A percentile compares a stretch with the other conserved stretches of the same genome.
These are phyloP conservation scores for Carterocephalus palaemon DNA, from an alignment of 2,888 invertebrate species.

Conservation along the genomic window DNA sequence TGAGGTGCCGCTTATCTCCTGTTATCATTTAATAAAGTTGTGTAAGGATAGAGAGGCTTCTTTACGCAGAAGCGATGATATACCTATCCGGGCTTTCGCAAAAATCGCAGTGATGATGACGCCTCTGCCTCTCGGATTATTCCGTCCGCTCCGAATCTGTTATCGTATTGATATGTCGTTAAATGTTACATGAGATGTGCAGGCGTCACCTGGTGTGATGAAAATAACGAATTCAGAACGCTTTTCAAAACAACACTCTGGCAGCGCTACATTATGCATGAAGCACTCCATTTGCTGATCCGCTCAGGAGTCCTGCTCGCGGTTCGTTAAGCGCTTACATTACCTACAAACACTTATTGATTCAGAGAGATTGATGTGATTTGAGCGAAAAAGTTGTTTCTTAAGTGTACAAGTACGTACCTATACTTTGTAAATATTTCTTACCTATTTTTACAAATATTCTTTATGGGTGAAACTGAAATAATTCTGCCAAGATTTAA, in stretches of 20 bases:
- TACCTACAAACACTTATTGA: slow-evolving; percentile 77
- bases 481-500: too few species aligned
- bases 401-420: neutral
- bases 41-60: slow-evolving; percentile 62
- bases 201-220: slow-evolving; percentile 74
- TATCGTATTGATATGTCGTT: slow-evolving; percentile 61
- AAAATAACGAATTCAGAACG: slow-evolving; percentile 77
- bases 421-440: too few species aligned
- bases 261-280: slow-evolving; percentile 76
- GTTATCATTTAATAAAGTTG: slow-evolving; percentile 78
- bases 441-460: too few species aligned
- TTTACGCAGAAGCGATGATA: slow-evolving; percentile 44
- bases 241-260: slow-evolving; percentile 78
- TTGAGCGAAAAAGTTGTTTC: slow-evolving; percentile 44
- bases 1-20: slow-evolving; percentile 77
- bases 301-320: slow-evolving; percentile 75
- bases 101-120: slow-evolving; percentile 8
- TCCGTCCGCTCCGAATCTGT: slow-evolving; percentile 31
- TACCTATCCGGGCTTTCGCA: slow-evolving; percentile 27
- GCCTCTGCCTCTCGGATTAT: slow-evolving; percentile 25
- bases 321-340: slow-evolving; percentile 78
- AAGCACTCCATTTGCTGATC: slow-evolving; percentile 79
- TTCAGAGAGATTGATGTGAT: slow-evolving; percentile 70
- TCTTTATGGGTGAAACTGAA: too few species aligned
- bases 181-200: slow-evolving; percentile 72